phyloP scores from a whole-genome alignment of 2,113 vertebrate species.

The Pygoscelis adeliae region DNA sequence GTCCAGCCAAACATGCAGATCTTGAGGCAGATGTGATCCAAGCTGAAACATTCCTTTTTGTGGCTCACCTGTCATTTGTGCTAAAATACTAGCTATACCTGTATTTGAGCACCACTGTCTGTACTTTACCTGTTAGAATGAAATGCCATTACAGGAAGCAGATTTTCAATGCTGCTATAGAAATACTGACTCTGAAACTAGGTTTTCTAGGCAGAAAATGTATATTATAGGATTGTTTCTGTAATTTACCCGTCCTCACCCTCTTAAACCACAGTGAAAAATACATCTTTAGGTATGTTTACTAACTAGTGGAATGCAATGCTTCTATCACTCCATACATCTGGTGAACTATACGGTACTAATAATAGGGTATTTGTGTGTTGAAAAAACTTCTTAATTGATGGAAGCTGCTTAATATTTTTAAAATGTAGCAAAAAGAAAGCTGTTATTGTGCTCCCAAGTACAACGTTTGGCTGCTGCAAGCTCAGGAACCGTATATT shows the following conservation, averaged over 20 bases:
- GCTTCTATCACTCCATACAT: not conserved
- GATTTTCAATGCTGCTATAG: not conserved
- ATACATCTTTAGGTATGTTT: conserved; percentile 19
- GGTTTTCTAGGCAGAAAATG: conserved; percentile 55
- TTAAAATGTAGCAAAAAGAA: not conserved
- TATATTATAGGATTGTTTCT: conserved; percentile 48
- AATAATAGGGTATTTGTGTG: not conserved
- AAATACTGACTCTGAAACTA: conserved; percentile 71
- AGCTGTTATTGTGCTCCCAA: not conserved
- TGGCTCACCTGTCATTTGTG: not conserved
- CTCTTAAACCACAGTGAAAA: conserved; percentile 8
- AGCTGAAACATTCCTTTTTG: not conserved
- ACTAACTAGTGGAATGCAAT: not conserved
- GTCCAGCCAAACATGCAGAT: not conserved
- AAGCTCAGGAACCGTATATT: rapidly evolving
- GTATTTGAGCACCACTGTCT: not conserved
- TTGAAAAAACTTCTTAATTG: not conserved
- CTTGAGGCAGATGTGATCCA: not conserved
- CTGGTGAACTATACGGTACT: not conserved
- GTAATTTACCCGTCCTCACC: conserved; percentile 33
- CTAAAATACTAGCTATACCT: not conserved
- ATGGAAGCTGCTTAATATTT: not conserved
- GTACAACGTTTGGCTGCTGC: not conserved
- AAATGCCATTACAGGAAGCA: not conserved
- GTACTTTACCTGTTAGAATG: not conserved